Evolutionary conservation across 2,888 invertebrate genomes (phyloP).

Genomic region (Drosophila prostipennis): DNA sequence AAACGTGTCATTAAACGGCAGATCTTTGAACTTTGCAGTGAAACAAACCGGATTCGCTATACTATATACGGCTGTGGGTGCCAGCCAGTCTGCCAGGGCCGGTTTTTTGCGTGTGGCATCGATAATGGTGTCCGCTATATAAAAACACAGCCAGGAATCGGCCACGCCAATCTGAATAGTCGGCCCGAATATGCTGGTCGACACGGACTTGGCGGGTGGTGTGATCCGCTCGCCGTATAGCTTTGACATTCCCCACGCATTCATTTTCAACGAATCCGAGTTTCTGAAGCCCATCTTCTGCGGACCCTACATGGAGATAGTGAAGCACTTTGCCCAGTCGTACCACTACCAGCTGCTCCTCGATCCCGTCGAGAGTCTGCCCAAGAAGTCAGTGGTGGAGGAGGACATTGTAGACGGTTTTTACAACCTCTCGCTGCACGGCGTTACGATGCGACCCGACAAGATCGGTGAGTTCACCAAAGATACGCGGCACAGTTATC

Average conservation of each 20-base stretch:
- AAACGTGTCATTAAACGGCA: slow-evolving; percentile 33
- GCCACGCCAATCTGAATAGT: slow-evolving; percentile 43
- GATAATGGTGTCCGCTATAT: slow-evolving; percentile 44
- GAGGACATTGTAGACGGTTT: slow-evolving; percentile 45
- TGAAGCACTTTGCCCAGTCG: slow-evolving; percentile 61
- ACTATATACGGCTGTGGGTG: slow-evolving; percentile 17
- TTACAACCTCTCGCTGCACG: slow-evolving; percentile 73
- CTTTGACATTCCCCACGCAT: slow-evolving; percentile 69
- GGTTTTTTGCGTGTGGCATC: slow-evolving; percentile 53
- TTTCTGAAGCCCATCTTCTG: slow-evolving; percentile 11
- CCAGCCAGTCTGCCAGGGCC: slow-evolving; percentile 56
- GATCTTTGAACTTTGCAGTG: slow-evolving; percentile 34
- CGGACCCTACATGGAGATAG: slow-evolving; percentile 65
- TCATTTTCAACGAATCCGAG: slow-evolving; percentile 46
- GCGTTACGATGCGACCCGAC: slow-evolving; percentile 36
- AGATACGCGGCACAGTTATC: slow-evolving; percentile 68
- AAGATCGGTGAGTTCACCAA: slow-evolving; percentile 5
- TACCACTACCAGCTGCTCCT: slow-evolving; percentile 61
- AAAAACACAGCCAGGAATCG: slow-evolving; percentile 49
- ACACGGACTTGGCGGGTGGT: slow-evolving; percentile 18
- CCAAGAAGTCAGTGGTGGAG: slow-evolving; percentile 49
- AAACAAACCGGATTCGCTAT: slow-evolving; percentile 27
- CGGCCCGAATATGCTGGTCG: slow-evolving; percentile 39
- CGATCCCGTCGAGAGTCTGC: slow-evolving; percentile 47
- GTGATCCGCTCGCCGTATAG: slow-evolving; percentile 56